These are phyloP conservation scores for Microcebus ravelobensis DNA, from an alignment of 2,113 vertebrate genomes.

Conservation along the genomic window DNA sequence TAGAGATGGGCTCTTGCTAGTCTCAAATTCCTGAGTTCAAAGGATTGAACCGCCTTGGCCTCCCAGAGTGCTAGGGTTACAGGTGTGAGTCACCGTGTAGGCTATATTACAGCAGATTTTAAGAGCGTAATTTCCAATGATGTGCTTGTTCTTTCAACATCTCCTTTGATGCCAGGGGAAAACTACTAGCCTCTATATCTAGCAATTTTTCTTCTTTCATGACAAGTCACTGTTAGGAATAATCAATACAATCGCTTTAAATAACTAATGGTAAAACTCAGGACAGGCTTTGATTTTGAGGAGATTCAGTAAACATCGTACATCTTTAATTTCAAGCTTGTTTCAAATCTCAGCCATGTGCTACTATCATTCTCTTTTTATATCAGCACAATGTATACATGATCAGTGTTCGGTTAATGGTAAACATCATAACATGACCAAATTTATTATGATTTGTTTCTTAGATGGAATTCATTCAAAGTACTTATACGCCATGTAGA, in stretches of 20 bases:
- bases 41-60: too few species aligned
- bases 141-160: background rate
- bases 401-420: background rate
- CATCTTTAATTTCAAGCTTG: background rate
- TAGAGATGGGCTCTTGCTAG: too few species aligned
- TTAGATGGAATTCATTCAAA: constrained; percentile 4
- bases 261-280: background rate
- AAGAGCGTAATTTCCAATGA: background rate
- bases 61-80: too few species aligned
- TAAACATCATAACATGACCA: background rate
- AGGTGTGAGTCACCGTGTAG: too few species aligned
- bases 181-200: background rate
- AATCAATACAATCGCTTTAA: background rate
- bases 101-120: background rate
- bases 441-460: constrained; percentile 24
- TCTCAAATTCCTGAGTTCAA: too few species aligned
- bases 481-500: background rate
- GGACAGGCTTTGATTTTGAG: background rate
- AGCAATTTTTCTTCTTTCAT: background rate
- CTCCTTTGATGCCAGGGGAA: background rate
- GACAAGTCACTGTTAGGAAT: background rate
- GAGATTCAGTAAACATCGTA: background rate
- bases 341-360: background rate
- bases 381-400: background rate
- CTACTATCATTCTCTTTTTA: background rate